These are phyloP conservation scores for Catostylus mosaicus DNA, from an alignment of 30 jellyfish, hydroid and myxozoan species.

Conservation along the genomic window DNA sequence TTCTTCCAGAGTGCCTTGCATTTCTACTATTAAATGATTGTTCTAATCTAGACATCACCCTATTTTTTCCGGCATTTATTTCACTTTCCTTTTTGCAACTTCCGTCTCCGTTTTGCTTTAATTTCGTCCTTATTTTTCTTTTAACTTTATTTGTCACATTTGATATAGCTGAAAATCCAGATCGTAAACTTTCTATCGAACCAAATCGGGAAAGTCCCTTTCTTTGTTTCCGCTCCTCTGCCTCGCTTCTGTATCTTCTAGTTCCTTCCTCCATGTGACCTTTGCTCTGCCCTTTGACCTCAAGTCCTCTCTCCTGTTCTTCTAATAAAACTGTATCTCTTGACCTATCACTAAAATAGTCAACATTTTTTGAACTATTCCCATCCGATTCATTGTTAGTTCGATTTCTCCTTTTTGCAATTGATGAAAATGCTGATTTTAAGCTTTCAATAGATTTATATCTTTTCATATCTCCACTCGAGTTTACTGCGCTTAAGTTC, in stretches of 20 bases:
- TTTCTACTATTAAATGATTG: constrained; percentile 4
- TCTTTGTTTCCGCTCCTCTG: constrained; percentile 10
- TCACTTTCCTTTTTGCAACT: constrained; percentile 1
- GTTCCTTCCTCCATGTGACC: neutral
- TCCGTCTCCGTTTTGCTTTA: neutral
- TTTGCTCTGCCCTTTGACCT: neutral
- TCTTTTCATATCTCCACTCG: constrained; percentile 3
- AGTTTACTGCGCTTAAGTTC: neutral
- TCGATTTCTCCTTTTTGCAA: constrained; percentile 31
- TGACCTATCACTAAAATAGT: constrained; percentile 5
- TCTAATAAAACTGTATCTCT: neutral
- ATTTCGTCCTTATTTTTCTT: constrained; percentile 36
- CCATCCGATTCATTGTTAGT: constrained; percentile 1
- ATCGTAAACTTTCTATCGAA: constrained; percentile 54
- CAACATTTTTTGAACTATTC: neutral
- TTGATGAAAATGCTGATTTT: constrained; percentile 29
- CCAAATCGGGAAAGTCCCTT: constrained; percentile 43
- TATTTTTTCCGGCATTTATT: neutral
- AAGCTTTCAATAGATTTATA: constrained; percentile 52
- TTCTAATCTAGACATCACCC: constrained; percentile 3
- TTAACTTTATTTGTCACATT: constrained; percentile 36
- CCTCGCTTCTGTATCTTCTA: neutral
- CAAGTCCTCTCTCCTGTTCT: neutral
- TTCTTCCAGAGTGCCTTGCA: too few relatives aligned
- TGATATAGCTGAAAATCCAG: constrained; percentile 69